A percentile compares a stretch with the other conserved stretches of the same genome.
Conservation (phyloP, 2,888 invertebrate genomes). For the Xanthorhoe spadicearia region DNA sequence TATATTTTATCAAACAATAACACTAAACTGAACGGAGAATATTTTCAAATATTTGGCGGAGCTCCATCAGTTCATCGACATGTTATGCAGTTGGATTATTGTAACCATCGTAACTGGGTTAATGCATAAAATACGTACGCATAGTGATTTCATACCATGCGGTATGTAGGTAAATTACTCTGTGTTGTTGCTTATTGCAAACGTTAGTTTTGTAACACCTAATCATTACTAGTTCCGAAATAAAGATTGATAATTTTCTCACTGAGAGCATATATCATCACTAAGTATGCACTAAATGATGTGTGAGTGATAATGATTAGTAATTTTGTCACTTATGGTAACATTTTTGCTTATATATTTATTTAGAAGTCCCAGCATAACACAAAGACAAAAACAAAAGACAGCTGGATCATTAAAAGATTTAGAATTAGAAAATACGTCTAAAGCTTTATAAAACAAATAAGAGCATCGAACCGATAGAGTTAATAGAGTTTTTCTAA, state of each 20-base stretch:
- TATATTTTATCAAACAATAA: neutral
- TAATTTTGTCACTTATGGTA: too few species aligned
- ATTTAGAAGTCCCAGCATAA: too few species aligned
- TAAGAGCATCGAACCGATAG: conserved; percentile 10
- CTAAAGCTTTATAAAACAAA: neutral
- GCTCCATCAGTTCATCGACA: conserved; percentile 53
- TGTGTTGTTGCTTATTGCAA: conserved; percentile 16
- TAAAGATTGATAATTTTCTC: conserved; percentile 5
- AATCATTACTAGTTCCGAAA: conserved; percentile 5
- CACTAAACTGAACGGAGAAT: conserved; percentile 20
- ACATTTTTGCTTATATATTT: too few species aligned
- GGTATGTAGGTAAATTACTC: conserved; percentile 33
- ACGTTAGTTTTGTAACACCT: conserved; percentile 20
- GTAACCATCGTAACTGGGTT: conserved; percentile 54
- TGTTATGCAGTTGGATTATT: conserved; percentile 44
- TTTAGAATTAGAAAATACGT: neutral
- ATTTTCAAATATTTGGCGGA: conserved; percentile 55
- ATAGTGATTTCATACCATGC: conserved; percentile 27
- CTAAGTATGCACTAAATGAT: neutral
- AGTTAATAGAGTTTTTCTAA: conserved; percentile 1
- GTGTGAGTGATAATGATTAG: too few species aligned
- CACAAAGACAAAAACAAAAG: too few species aligned
- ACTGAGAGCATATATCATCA: neutral
- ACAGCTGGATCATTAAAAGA: too few species aligned
- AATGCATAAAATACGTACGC: conserved; percentile 46